Base-by-base conservation (phyloP, 1,140 invertebrate genomes). In the Trissolcus basalis region DNA sequence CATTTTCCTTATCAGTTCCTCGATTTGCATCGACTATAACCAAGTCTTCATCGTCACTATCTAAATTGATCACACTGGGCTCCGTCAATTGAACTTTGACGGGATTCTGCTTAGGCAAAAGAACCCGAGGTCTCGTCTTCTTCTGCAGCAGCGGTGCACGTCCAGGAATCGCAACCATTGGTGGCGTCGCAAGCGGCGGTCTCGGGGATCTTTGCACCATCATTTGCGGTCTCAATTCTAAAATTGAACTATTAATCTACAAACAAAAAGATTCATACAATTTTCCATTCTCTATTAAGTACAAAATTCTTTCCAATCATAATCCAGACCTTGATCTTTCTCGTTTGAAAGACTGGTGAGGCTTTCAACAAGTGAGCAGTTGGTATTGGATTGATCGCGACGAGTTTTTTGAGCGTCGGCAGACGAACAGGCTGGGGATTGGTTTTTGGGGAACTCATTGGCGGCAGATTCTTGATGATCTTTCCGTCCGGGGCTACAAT, bases 11-110 rank as follows among this genome's bases (percentile, higher is more conserved):
- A 9, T 51, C 61, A 14, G 9, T 19, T 35, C 45, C 19, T 51
- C 69, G 33, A 41, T 15, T 49, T 39, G n/a, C 19, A 2, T 73
- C 68, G 7, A 83, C 36, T 0, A 84, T 53, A 1, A 63, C 44
- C 2, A 80, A 65, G 50, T 69, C 78, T 10, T 85, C 80, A 6
- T 85, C 85, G 43, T 88, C 87, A 27, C 85, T 87, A 8, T 87
- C 86, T 0, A 89, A 19, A 12, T 89, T 82, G 33, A 89, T 88
- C 4, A 89, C 71, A 53, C 72, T 88, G 0, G 82, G 77, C 5
- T 14, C 10, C 50, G 12, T 4, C 13, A 45, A 1, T n/a, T 44
- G 55, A n/a, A 13, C 0, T 50, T 8, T 48, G 0, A 60, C 32
- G 59, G 45, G 33, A 10, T 54, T 63, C 0, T 55, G 41, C 19